These are phyloP conservation scores for Busseola fusca DNA, from an alignment of 2,888 invertebrate genomes.

Conservation along the genomic window DNA sequence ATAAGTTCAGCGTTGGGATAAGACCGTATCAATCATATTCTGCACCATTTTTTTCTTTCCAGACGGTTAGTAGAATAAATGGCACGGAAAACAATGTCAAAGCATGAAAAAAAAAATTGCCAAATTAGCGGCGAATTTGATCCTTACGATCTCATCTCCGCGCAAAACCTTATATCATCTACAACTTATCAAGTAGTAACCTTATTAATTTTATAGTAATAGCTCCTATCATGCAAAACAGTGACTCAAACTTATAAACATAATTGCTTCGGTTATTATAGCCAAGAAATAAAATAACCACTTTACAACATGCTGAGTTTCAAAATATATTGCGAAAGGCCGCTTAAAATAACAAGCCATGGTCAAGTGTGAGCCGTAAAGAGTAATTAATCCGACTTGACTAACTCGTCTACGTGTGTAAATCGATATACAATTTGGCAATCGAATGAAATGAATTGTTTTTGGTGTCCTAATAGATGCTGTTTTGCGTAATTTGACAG, in stretches of 20 bases:
- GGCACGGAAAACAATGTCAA: not conserved
- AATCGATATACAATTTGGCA: conserved; percentile 64
- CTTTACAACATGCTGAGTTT: conserved; percentile 44
- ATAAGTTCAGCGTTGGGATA: not conserved
- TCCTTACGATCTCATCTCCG: no score
- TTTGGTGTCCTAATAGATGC: conserved; percentile 31
- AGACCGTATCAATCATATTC: not conserved
- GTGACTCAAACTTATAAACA: conserved; percentile 16
- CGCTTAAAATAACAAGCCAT: conserved; percentile 48
- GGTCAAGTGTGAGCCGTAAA: conserved; percentile 57
- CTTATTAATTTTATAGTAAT: not conserved
- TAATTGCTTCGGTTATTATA: conserved; percentile 13
- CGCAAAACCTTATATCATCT: no score
- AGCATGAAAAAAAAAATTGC: not conserved
- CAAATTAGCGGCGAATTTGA: not conserved
- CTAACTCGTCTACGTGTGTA: conserved; percentile 67
- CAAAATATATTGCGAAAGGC: conserved; percentile 53
- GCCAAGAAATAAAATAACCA: conserved; percentile 42
- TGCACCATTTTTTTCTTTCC: not conserved
- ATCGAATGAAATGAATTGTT: conserved; percentile 44
- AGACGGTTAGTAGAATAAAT: not conserved
- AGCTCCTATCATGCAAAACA: not conserved
- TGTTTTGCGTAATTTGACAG: conserved; percentile 17
- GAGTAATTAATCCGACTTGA: conserved; percentile 66
- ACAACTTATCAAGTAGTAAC: no score